Evolutionary conservation across 64 coral and sea anemone species (phyloP).

Genomic region (Stichodactyla mertensii): DNA sequence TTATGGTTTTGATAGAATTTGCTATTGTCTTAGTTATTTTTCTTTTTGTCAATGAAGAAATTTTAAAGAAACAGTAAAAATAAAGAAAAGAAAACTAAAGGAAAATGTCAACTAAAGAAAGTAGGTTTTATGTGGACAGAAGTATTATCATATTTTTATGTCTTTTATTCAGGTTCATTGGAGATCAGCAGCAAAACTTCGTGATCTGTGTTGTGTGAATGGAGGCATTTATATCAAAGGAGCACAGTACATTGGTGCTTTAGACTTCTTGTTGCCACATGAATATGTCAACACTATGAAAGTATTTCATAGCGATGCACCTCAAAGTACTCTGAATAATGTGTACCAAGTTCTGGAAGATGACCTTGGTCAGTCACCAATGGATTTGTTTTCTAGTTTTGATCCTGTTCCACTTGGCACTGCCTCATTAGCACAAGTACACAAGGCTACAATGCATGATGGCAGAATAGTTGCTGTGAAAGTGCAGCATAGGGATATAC

Average conservation of each 20-base stretch:
- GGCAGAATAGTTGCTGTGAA: slow-evolving; percentile 89
- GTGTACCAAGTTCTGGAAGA: slow-evolving; percentile 79
- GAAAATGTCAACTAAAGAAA: too few species aligned
- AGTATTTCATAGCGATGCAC: slow-evolving; percentile 87
- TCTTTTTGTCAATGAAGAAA: too few species aligned
- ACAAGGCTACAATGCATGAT: slow-evolving; percentile 89
- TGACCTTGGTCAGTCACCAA: slow-evolving; percentile 63
- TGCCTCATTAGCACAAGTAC: slow-evolving; percentile 97
- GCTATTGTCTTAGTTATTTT: too few species aligned
- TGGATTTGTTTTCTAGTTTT: slow-evolving; percentile 73
- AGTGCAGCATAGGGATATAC: slow-evolving; percentile 90
- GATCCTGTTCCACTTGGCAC: slow-evolving; percentile 68
- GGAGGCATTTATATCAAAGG: slow-evolving; percentile 94
- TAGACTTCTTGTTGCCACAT: slow-evolving; percentile 82
- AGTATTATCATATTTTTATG: neutral
- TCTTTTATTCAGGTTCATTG: slow-evolving; percentile 60
- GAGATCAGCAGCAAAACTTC: slow-evolving; percentile 67
- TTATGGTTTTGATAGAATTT: too few species aligned
- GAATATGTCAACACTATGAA: slow-evolving; percentile 99
- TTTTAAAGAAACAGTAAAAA: too few species aligned
- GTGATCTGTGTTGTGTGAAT: slow-evolving; percentile 87
- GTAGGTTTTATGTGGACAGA: too few species aligned
- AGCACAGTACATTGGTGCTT: slow-evolving; percentile 84
- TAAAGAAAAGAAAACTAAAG: too few species aligned
- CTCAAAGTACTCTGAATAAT: slow-evolving; percentile 64